A percentile compares a stretch with the other conserved stretches of the same genome.
Evolutionary conservation across 2,797 vertebrate genomes (phyloP).

Genomic region (Chrysocyon brachyurus): DNA sequence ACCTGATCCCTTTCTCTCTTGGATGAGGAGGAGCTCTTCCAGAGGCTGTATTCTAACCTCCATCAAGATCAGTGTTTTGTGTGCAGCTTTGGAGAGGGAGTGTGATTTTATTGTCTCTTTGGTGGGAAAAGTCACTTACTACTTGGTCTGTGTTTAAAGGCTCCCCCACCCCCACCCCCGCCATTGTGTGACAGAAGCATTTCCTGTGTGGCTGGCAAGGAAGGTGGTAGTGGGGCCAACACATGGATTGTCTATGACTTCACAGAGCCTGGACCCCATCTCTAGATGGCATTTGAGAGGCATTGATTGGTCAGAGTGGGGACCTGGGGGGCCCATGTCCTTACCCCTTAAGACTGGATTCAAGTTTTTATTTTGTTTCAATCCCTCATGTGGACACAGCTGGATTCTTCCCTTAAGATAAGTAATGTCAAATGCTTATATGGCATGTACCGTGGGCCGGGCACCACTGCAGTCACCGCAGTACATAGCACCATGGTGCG

Average conservation of each 20-base stretch:
- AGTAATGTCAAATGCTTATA: background rate
- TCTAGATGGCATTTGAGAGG: background rate
- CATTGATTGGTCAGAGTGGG: background rate
- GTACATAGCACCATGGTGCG: rapidly evolving
- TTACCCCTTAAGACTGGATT: background rate
- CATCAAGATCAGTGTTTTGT: background rate
- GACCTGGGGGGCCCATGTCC: background rate
- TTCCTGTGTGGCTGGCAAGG: background rate
- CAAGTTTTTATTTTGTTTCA: background rate
- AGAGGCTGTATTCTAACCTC: background rate
- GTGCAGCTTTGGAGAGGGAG: background rate
- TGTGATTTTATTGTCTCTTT: background rate
- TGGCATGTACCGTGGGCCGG: background rate
- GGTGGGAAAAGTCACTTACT: background rate
- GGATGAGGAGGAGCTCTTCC: background rate
- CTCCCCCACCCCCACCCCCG: too few relatives aligned
- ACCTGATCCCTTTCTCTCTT: background rate
- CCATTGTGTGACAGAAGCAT: rapidly evolving
- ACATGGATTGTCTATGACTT: background rate
- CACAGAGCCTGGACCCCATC: background rate
- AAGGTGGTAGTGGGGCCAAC: background rate
- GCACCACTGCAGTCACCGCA: background rate
- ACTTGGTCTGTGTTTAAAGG: background rate
- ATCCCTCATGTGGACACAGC: background rate
- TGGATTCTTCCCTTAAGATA: background rate